phyloP scores from a whole-genome alignment of 2,888 invertebrate genomes.

The Empis livida region DNA sequence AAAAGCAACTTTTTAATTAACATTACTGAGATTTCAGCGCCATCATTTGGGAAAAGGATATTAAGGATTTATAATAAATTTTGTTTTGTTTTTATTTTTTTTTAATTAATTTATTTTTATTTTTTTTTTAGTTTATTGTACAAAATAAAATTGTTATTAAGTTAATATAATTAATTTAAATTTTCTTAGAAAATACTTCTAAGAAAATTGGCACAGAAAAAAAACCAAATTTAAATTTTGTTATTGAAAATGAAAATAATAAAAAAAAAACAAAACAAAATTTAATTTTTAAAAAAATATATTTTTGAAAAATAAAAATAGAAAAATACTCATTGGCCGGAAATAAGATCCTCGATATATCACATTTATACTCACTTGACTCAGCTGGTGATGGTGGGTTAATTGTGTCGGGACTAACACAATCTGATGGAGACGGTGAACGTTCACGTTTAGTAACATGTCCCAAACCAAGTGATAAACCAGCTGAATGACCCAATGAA shows the following conservation, averaged over 20 bases:
- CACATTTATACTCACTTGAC: conserved; percentile 55
- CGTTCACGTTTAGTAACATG: conserved; percentile 69
- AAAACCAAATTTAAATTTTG: too few relatives aligned
- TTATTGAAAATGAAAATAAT: not conserved
- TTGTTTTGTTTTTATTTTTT: not conserved
- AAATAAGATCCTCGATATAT: too few relatives aligned
- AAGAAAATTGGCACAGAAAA: not conserved
- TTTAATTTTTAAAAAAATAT: not conserved
- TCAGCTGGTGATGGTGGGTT: conserved; percentile 83
- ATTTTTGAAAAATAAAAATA: not conserved
- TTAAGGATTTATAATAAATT: too few relatives aligned
- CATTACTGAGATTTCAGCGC: conserved; percentile 7
- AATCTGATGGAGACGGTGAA: conserved; percentile 77
- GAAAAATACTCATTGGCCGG: not conserved
- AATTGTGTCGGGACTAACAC: conserved; percentile 78
- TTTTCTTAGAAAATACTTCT: too few relatives aligned
- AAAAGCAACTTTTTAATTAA: not conserved
- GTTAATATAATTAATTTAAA: too few relatives aligned
- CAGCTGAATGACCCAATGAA: conserved; percentile 40
- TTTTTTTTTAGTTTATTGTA: not conserved
- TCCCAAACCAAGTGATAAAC: conserved; percentile 44
- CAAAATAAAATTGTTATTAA: too few relatives aligned
- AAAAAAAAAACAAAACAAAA: not conserved
- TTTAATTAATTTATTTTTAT: not conserved
- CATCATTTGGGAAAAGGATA: conserved; percentile 3